phyloP scores from a whole-genome alignment of 2,797 vertebrate genomes.

The Gambusia yucatana region DNA sequence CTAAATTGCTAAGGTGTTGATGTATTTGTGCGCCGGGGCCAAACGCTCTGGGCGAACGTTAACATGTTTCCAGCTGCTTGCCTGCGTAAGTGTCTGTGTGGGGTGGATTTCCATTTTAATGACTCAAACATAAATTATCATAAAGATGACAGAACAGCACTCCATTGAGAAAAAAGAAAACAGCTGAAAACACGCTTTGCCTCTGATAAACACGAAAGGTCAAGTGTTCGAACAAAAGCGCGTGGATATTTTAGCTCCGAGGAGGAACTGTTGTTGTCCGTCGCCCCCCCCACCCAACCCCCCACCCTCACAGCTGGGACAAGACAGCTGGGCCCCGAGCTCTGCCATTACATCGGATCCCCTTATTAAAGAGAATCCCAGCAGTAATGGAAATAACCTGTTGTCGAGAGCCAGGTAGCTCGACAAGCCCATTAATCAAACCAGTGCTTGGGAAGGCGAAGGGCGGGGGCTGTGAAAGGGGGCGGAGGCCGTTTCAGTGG shows the following conservation, averaged over 20 bases:
- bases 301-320: conserved; percentile 44
- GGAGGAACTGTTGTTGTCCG: conserved; percentile 48
- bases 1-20: conserved; percentile 15
- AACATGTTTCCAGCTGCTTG: conserved; percentile 44
- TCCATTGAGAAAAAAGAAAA: conserved; percentile 30
- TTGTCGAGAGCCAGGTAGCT: conserved; percentile 59
- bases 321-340: conserved; percentile 52
- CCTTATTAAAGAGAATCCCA: conserved; percentile 61
- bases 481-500: conserved; percentile 5
- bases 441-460: conserved; percentile 32
- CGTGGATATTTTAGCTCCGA: conserved; percentile 39
- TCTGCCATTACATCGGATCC: conserved; percentile 55
- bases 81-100: conserved; percentile 38
- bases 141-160: conserved; percentile 46
- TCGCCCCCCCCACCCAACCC: neutral
- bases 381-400: conserved; percentile 68
- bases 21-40: conserved; percentile 10
- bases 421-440: conserved; percentile 71
- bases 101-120: conserved; percentile 50
- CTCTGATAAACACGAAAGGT: conserved; percentile 29
- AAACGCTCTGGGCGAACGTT: conserved; percentile 30
- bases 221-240: conserved; percentile 15
- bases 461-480: neutral
- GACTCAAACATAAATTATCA: conserved; percentile 67
- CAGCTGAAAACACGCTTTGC: conserved; percentile 39